phyloP scores from a whole-genome alignment of 2,888 invertebrate species.

The Cepaea hortensis region DNA sequence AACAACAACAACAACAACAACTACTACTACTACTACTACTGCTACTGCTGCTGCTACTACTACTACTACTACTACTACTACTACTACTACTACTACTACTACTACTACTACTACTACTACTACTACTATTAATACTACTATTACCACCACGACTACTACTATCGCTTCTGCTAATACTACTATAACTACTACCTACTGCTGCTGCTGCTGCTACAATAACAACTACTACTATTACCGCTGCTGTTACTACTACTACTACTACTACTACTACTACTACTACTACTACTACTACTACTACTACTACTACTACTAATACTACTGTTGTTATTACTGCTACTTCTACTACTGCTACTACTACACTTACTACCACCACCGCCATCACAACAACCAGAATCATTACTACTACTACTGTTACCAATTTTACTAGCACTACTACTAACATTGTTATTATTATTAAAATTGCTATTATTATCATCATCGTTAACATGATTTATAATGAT shows the following conservation, averaged over 20 bases:
- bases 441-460: too few species aligned
- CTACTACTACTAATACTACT: too few species aligned
- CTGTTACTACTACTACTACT: not conserved
- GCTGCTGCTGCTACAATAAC: not conserved
- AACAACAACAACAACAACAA: not conserved
- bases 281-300: too few species aligned
- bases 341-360: too few species aligned
- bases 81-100: not conserved
- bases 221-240: not conserved
- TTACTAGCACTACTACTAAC: too few species aligned
- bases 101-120: not conserved
- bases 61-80: not conserved
- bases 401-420: too few species aligned
- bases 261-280: not conserved
- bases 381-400: too few species aligned
- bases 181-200: not conserved
- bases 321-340: too few species aligned
- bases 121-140: not conserved
- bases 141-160: not conserved
- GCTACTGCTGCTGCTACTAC: not conserved
- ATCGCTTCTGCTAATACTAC: not conserved
- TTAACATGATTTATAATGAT: too few species aligned
- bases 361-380: too few species aligned
- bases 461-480: too few species aligned
- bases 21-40: not conserved